A percentile compares a stretch with the other conserved stretches of the same genome.
These are phyloP conservation scores for Ctenomys sociabilis DNA, from an alignment of 2,113 vertebrate genomes.

Conservation along the genomic window DNA sequence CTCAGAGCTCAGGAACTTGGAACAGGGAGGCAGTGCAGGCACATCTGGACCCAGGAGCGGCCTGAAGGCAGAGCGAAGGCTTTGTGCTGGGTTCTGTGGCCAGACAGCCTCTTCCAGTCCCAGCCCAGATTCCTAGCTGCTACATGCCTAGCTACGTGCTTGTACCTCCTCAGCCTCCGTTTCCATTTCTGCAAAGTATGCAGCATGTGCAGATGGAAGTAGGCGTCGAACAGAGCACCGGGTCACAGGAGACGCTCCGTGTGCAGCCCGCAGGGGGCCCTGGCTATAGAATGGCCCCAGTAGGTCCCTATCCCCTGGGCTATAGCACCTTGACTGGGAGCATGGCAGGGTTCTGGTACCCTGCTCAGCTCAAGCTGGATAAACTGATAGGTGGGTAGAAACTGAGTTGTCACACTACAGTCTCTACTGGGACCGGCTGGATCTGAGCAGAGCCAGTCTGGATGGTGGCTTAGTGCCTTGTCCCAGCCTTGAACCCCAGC, in stretches of 20 bases:
- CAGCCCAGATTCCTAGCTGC: not conserved
- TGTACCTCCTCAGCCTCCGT: constrained; percentile 33
- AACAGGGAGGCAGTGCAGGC: not conserved
- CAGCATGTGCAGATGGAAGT: not conserved
- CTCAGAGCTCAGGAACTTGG: constrained; percentile 10
- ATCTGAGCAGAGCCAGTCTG: constrained; percentile 12
- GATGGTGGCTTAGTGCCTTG: not conserved
- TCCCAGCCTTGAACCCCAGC: not conserved
- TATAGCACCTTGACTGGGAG: not conserved
- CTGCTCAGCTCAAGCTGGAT: not conserved
- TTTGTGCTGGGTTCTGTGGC: not conserved
- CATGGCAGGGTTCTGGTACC: not conserved
- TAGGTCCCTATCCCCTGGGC: not conserved
- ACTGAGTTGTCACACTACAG: not conserved
- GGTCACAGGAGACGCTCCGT: too few species aligned
- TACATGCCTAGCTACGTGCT: not conserved
- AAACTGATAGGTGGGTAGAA: not conserved
- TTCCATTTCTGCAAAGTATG: not conserved
- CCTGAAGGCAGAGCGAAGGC: not conserved
- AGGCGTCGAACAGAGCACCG: not conserved
- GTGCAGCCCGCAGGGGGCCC: not conserved
- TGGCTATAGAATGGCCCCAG: not conserved
- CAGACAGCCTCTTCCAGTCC: not conserved
- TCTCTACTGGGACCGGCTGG: not conserved
- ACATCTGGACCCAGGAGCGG: not conserved